These are phyloP conservation scores for Rhea americana DNA, from an alignment of 2,113 vertebrate species.

Conservation along the genomic window DNA sequence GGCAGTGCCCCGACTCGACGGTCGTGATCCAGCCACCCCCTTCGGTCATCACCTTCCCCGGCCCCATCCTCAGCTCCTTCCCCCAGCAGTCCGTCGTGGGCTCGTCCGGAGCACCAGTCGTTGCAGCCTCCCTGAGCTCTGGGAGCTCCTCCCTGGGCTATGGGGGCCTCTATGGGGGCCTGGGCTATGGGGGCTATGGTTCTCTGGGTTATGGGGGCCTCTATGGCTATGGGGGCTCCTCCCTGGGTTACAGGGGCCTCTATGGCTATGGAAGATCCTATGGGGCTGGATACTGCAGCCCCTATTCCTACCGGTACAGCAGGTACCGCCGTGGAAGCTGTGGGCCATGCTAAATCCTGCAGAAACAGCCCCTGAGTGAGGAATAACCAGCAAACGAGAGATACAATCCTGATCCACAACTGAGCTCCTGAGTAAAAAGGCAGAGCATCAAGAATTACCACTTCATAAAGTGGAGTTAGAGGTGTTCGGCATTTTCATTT, in stretches of 20 bases:
- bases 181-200: background rate
- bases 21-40: background rate
- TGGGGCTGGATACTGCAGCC: background rate
- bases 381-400: accelerated
- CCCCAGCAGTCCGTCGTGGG: background rate
- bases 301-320: background rate
- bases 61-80: constrained; percentile 63
- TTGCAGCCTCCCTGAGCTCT: background rate
- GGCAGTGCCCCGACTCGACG: background rate
- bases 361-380: accelerated
- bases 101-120: background rate
- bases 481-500: background rate
- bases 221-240: background rate
- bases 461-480: background rate
- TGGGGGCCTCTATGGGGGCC: background rate
- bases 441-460: background rate
- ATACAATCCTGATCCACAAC: accelerated
- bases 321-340: background rate
- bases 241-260: background rate
- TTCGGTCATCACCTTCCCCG: background rate
- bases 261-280: background rate
- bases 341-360: background rate
- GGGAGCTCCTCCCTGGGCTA: background rate
- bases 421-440: background rate
- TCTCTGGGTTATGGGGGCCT: background rate